phyloP scores from a whole-genome alignment of 2,113 vertebrate species.

The Microcebus jonahi region DNA sequence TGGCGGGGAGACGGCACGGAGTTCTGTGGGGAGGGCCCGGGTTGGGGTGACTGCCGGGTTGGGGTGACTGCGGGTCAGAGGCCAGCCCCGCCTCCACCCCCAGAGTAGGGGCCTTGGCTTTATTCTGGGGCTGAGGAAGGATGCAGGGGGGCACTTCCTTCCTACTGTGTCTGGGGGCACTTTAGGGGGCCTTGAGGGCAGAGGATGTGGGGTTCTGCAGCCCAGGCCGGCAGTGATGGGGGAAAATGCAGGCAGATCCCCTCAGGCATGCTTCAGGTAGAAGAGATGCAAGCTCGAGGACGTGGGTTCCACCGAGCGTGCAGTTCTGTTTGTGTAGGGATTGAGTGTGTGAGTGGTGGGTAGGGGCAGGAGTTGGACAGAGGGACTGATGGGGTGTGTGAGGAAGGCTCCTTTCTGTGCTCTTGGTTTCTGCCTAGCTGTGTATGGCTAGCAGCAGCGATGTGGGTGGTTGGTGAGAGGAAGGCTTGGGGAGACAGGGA shows the following conservation, averaged over 20 bases:
- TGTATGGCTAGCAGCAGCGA: background rate
- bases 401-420: background rate
- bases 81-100: background rate
- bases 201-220: background rate
- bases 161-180: constrained; percentile 26
- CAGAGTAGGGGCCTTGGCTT: background rate
- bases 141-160: constrained; percentile 47
- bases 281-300: background rate
- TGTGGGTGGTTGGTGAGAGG: background rate
- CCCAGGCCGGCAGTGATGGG: background rate
- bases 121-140: background rate
- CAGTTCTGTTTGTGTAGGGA: background rate
- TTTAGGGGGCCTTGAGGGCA: background rate
- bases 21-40: background rate
- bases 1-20: background rate
- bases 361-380: background rate
- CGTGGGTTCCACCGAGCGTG: background rate
- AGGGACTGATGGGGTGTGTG: background rate
- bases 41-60: background rate
- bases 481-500: background rate
- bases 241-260: background rate
- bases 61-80: background rate
- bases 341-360: background rate
- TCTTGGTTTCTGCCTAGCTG: background rate
- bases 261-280: background rate